Conservation (phyloP, 2,888 invertebrate species). For the Glaucopsyche alexis region DNA sequence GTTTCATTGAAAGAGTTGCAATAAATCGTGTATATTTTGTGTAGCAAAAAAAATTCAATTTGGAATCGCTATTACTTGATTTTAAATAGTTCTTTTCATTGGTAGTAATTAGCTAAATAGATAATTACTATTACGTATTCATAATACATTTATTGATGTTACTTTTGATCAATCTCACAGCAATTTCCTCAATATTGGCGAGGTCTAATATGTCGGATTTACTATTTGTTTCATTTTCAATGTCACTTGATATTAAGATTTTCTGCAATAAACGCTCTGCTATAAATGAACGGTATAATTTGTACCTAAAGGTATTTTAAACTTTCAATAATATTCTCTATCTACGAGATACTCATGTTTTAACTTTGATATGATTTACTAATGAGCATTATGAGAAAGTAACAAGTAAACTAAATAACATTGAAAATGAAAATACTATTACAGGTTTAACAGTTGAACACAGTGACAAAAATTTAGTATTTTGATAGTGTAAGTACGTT, state of each 20-base stretch:
- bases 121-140: not conserved
- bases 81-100: not conserved
- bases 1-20: too few species aligned
- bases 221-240: slow-evolving; percentile 69
- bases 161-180: not conserved
- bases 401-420: slow-evolving; percentile 37
- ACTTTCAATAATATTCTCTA: slow-evolving; percentile 10
- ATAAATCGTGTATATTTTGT: too few species aligned
- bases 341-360: not conserved
- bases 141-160: too few species aligned
- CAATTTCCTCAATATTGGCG: not conserved
- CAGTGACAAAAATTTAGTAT: slow-evolving; percentile 48
- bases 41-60: too few species aligned
- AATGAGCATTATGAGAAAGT: slow-evolving; percentile 5
- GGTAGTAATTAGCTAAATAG: not conserved
- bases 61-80: not conserved
- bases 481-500: slow-evolving; percentile 46
- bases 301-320: slow-evolving; percentile 9
- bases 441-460: slow-evolving; percentile 63
- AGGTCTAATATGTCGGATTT: slow-evolving; percentile 62
- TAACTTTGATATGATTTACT: slow-evolving; percentile 10
- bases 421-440: slow-evolving; percentile 64
- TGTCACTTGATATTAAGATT: slow-evolving; percentile 47
- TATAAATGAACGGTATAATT: slow-evolving; percentile 5
- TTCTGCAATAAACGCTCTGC: not conserved